These are phyloP conservation scores for Bombus confusus DNA, from an alignment of 1,140 invertebrate genomes.

Conservation along the genomic window DNA sequence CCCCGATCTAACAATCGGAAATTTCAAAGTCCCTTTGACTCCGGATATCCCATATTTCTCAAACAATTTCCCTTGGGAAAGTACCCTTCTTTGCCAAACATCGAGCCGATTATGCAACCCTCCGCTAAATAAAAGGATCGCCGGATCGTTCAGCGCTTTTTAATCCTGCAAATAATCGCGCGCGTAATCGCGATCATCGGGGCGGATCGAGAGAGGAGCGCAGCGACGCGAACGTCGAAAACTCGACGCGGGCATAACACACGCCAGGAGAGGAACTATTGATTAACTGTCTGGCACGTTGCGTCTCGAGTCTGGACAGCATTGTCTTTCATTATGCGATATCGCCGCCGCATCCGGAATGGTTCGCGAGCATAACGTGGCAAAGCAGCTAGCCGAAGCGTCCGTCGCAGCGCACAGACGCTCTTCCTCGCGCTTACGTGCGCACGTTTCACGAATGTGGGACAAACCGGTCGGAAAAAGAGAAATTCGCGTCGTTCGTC, in stretches of 20 bases:
- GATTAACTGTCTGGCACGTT: conserved; percentile 74
- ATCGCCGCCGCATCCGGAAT: conserved; percentile 46
- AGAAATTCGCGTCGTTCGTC: conserved; percentile 31
- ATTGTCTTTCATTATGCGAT: conserved; percentile 71
- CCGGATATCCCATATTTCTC: not conserved
- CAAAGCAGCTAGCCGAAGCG: not conserved
- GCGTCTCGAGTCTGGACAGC: conserved; percentile 63
- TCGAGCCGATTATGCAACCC: not conserved
- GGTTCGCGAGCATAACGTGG: conserved; percentile 12
- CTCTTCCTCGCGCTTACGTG: not conserved
- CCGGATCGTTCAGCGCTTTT: not conserved
- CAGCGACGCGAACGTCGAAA: conserved; percentile 43
- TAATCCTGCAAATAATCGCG: not conserved
- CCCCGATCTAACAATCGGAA: not conserved
- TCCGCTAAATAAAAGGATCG: not conserved
- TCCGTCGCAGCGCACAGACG: not conserved
- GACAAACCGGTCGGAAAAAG: conserved; percentile 32
- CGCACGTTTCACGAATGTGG: conserved; percentile 10
- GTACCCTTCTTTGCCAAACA: not conserved
- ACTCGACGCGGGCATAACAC: conserved; percentile 52
- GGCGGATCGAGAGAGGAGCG: not conserved
- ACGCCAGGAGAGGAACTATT: conserved; percentile 66
- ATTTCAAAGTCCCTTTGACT: not conserved
- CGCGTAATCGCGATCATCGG: conserved; percentile 10
- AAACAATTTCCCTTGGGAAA: not conserved